A percentile compares a stretch with the other conserved stretches of the same genome.
Evolutionary conservation across 2,797 vertebrate genomes (phyloP).

Genomic region (Sphaeramia orbicularis): DNA sequence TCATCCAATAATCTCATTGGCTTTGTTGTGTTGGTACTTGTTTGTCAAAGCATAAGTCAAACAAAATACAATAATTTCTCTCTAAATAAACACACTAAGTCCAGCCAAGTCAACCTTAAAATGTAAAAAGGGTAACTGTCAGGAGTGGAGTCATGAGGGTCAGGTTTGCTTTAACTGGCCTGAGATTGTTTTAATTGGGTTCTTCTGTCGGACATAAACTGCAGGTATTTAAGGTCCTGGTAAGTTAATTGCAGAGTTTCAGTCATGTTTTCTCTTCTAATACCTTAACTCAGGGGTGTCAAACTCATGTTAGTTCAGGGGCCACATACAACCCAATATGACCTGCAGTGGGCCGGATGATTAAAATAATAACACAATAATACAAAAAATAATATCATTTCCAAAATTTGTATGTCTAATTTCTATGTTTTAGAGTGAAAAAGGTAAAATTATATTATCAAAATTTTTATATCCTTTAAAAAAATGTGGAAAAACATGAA

Average conservation of each 20-base stretch:
- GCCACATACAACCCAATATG: too few species aligned
- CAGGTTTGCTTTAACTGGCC: neutral
- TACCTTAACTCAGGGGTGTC: too few species aligned
- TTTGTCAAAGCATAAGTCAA: conserved; percentile 3
- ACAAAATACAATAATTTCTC: conserved; percentile 11
- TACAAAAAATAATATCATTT: too few species aligned
- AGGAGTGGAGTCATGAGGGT: neutral
- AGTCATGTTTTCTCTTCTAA: conserved; percentile 1
- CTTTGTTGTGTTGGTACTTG: conserved; percentile 29
- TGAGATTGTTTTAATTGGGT: conserved; percentile 13
- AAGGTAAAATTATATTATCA: too few species aligned
- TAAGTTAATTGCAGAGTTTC: conserved; percentile 1
- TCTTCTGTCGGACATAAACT: neutral
- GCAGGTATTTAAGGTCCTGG: neutral
- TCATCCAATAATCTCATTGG: conserved; percentile 46
- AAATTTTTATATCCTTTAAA: too few species aligned
- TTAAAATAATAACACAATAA: too few species aligned
- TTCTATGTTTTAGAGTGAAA: too few species aligned
- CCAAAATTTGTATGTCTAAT: too few species aligned
- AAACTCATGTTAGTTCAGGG: too few species aligned
- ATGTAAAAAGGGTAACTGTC: conserved; percentile 4
- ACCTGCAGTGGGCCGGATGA: too few species aligned
- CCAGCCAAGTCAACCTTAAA: conserved; percentile 9
- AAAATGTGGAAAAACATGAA: too few species aligned
- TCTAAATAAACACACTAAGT: conserved; percentile 15